These are phyloP conservation scores for Orientallactaga bullata DNA, from an alignment of 2,113 vertebrate species.

Conservation along the genomic window DNA sequence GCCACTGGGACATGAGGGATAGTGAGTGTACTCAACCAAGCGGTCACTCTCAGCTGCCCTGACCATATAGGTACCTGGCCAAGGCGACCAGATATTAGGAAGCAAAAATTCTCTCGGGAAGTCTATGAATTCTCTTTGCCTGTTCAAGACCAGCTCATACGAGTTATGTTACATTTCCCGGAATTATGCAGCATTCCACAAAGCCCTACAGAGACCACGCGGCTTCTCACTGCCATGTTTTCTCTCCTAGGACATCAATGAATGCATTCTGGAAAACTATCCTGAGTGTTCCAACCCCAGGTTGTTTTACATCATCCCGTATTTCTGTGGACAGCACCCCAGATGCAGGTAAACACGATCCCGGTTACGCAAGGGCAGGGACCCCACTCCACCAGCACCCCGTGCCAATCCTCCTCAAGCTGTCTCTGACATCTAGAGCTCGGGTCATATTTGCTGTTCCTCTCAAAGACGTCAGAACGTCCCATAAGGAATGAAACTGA, in stretches of 20 bases:
- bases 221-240: slow-evolving; percentile 53
- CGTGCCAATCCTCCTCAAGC: fast-evolving
- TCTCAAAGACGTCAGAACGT: background rate
- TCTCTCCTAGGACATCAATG: slow-evolving; percentile 95
- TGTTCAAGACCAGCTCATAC: background rate
- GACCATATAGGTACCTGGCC: background rate
- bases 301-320: slow-evolving; percentile 99
- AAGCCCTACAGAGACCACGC: background rate
- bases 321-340: slow-evolving; percentile 99
- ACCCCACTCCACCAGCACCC: fast-evolving
- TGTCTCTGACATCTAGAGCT: background rate
- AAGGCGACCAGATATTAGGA: background rate
- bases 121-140: background rate
- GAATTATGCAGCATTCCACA: background rate
- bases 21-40: background rate
- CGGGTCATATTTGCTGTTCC: background rate
- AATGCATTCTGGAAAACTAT: slow-evolving; percentile 98
- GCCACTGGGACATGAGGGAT: background rate
- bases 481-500: background rate
- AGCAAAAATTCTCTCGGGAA: background rate
- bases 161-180: background rate
- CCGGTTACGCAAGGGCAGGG: fast-evolving
- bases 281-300: slow-evolving; percentile 98
- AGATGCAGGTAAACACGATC: slow-evolving; percentile 93
- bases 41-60: background rate